Evolutionary conservation across 2,797 vertebrate genomes (phyloP).

Genomic region (Potorous gilbertii): DNA sequence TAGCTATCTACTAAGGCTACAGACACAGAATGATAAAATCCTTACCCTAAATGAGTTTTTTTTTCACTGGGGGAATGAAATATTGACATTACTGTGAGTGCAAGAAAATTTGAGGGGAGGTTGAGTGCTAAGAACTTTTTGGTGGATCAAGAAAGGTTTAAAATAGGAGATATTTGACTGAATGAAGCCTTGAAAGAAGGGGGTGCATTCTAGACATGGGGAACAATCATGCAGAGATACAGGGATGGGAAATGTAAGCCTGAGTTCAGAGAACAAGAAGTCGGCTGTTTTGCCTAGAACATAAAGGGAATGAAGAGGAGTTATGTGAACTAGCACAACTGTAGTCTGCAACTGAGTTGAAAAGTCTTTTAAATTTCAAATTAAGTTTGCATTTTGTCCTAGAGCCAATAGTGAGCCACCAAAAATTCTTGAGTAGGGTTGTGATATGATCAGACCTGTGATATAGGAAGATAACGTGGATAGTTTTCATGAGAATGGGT

Average conservation of each 20-base stretch:
- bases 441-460: background rate
- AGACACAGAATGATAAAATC: background rate
- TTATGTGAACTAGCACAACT: background rate
- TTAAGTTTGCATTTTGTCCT: background rate
- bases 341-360: background rate
- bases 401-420: background rate
- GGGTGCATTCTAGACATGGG: background rate
- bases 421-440: background rate
- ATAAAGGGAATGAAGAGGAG: background rate
- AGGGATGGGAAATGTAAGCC: background rate
- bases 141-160: background rate
- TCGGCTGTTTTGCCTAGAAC: background rate
- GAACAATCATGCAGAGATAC: background rate
- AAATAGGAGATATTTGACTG: background rate
- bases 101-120: background rate
- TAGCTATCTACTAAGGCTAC: background rate
- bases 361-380: background rate
- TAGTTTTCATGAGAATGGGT: background rate
- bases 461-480: background rate
- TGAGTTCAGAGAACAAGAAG: background rate
- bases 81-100: background rate
- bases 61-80: background rate
- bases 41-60: background rate
- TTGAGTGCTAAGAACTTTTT: background rate
- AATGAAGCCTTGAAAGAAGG: background rate